A percentile compares a stretch with the other conserved stretches of the same genome.
Conservation (phyloP, 2,888 invertebrate genomes). For the Spilosoma lubricipeda region DNA sequence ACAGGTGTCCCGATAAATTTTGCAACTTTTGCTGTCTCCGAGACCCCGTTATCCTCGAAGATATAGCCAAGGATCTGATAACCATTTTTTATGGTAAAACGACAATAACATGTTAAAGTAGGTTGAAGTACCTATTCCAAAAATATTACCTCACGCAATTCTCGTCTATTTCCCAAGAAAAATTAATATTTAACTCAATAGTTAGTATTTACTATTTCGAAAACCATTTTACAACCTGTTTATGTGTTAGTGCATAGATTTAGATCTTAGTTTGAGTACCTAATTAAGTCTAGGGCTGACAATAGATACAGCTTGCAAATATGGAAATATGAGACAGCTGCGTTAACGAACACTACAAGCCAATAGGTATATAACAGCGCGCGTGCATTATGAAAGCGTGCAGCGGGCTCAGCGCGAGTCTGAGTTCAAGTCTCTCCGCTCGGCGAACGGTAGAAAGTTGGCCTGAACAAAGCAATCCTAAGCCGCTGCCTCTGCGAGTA, state of each 20-base stretch:
- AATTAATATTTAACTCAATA: not conserved
- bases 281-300: not conserved
- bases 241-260: not conserved
- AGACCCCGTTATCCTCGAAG: too few species aligned
- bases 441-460: conserved; percentile 40
- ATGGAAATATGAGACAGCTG: not conserved
- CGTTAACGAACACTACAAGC: too few species aligned
- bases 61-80: too few species aligned
- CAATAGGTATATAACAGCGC: not conserved
- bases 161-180: not conserved
- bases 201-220: not conserved
- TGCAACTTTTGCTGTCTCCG: too few species aligned
- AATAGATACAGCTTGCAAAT: not conserved
- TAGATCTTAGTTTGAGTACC: not conserved
- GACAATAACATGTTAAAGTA: not conserved
- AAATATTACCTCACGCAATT: not conserved
- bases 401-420: not conserved
- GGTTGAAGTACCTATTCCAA: not conserved
- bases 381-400: conserved; percentile 18
- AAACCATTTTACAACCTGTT: not conserved
- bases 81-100: not conserved
- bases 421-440: not conserved
- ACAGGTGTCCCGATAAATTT: too few species aligned
- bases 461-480: conserved; percentile 46
- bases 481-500: conserved; percentile 4